Evolutionary conservation across 2,797 vertebrate species (phyloP).

Genomic region (Sebastes hubbsi): DNA sequence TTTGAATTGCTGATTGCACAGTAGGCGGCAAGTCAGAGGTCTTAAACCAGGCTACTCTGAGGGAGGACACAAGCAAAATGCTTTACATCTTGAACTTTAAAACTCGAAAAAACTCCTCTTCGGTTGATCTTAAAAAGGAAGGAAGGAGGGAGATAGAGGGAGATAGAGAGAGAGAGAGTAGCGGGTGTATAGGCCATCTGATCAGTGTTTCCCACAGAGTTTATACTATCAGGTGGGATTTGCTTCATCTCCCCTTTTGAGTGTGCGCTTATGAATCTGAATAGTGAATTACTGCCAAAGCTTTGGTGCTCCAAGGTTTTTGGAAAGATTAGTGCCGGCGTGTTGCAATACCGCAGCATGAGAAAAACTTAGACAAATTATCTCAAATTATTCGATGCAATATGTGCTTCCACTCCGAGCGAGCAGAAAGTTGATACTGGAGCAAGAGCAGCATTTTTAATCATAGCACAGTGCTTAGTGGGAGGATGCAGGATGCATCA

Average conservation of each 20-base stretch:
- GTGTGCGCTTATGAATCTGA: slow-evolving; percentile 44
- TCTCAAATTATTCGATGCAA: slow-evolving; percentile 29
- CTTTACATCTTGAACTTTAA: neutral
- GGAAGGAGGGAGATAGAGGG: neutral
- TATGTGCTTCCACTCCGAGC: slow-evolving; percentile 19
- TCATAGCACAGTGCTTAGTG: slow-evolving; percentile 23
- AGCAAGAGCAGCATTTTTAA: slow-evolving; percentile 40
- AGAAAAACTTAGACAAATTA: slow-evolving; percentile 26
- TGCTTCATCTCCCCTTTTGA: neutral
- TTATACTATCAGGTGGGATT: neutral
- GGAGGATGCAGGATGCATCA: neutral
- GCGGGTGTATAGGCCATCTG: neutral
- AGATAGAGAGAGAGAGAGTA: neutral
- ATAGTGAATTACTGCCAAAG: slow-evolving; percentile 35
- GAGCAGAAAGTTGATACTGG: slow-evolving; percentile 29
- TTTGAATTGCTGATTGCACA: neutral
- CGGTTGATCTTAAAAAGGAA: neutral
- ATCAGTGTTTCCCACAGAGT: neutral
- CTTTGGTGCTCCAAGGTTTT: slow-evolving; percentile 39
- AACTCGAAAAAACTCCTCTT: neutral
- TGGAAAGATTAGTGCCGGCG: slow-evolving; percentile 15
- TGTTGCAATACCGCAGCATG: slow-evolving; percentile 12
- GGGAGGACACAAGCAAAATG: neutral
- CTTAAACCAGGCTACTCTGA: neutral
- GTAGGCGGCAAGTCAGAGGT: neutral